Evolutionary conservation across 2,888 invertebrate species (phyloP).

Genomic region (Argynnis bischoffii): DNA sequence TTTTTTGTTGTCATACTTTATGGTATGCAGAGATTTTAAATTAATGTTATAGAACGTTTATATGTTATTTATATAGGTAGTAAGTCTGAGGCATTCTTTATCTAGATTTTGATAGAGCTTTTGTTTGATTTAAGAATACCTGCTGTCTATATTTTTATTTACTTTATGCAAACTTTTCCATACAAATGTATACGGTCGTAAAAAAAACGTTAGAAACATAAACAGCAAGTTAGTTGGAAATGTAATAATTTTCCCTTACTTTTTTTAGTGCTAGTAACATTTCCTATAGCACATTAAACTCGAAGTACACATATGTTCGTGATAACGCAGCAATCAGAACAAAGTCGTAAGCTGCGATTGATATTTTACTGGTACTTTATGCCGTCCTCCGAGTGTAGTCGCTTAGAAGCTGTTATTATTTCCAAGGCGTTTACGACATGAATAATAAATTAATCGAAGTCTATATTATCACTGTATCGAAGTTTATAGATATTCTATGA

Average conservation of each 20-base stretch:
- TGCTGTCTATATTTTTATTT: not conserved
- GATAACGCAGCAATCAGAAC: conserved; percentile 2
- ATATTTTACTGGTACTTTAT: conserved; percentile 11
- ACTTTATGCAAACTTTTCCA: too few relatives aligned
- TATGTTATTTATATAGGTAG: too few relatives aligned
- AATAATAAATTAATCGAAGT: not conserved
- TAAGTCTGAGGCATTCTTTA: too few relatives aligned
- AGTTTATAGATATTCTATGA: too few relatives aligned
- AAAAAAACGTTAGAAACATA: too few relatives aligned
- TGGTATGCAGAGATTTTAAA: too few relatives aligned
- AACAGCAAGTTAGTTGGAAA: not conserved
- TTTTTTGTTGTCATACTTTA: too few relatives aligned
- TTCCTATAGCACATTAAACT: not conserved
- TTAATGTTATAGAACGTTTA: too few relatives aligned
- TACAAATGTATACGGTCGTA: too few relatives aligned
- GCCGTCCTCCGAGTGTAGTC: not conserved
- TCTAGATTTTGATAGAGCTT: too few relatives aligned
- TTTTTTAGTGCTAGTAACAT: conserved; percentile 2
- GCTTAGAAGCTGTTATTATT: not conserved
- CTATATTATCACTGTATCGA: too few relatives aligned
- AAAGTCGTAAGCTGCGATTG: conserved; percentile 3
- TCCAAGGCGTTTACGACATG: not conserved
- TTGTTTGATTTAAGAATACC: not conserved
- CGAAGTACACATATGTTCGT: not conserved
- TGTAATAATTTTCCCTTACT: not conserved